Base-by-base conservation (phyloP, 2,797 vertebrate genomes). In the Balearica regulorum region DNA sequence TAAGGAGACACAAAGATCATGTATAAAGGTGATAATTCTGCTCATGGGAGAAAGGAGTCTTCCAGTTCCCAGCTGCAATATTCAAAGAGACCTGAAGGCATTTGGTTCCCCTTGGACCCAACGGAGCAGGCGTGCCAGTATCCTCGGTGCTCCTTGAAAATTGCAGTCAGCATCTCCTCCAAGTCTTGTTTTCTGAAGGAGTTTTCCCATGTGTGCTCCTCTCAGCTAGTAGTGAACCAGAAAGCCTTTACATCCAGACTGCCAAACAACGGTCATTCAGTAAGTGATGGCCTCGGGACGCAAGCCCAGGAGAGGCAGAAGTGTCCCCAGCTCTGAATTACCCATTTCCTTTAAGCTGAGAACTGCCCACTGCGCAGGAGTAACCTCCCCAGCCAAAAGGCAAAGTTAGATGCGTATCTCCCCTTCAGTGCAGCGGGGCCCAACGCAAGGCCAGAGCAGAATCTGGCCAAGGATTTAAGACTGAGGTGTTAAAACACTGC, bases 121-220 rank as follows among this genome's bases (percentile, higher is more conserved):
- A 0, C 0, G 13, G 48, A 72, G 41, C 12, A 48, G 28, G 5
- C 0, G 0, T 46, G n/a, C 11, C 25, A 28, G 24, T 77, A 62
- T 33, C 62, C 41, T 60, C 46, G 37, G 24, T 68, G n/a, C 12
- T 78, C 69, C 92, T 61, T 78, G 65, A 69, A 81, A 95, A 83
- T 5, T 71, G 60, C 76, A 70, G 48, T 39, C 75, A 85, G 16
- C 46, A 48, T 31, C 39, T 87, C 58, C 29, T 82, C 44, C 31
- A 70, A 9, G 33, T 10, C n/a, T n/a, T 48, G 46, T 41, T 72
- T 94, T 31, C 58, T 62, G 49, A 65, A 72, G 41, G 33, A 70
- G 25, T 24, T 48, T 83, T 80, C 31, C 53, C 10, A 0, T 4
- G 4, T 28, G 49, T 37, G 19, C 3, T 61, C 7, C 55, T 85